phyloP scores from a whole-genome alignment of 2,113 vertebrate species.

The Thunnus thynnus region DNA sequence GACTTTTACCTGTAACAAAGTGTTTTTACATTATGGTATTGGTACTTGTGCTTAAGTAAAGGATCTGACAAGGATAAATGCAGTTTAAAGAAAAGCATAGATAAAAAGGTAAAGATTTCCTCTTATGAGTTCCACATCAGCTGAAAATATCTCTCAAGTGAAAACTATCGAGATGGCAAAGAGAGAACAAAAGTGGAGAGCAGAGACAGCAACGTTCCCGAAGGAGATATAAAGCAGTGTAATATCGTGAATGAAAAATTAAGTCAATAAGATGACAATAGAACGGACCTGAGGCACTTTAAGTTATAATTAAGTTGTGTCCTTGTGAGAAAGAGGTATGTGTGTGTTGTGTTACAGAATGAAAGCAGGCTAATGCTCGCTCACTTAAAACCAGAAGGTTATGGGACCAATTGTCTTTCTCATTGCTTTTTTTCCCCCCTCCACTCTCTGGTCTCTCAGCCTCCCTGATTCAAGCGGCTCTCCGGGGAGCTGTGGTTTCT shows the following conservation, averaged over 20 bases:
- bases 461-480: conserved; percentile 43
- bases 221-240: conserved; percentile 4
- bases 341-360: conserved; percentile 33
- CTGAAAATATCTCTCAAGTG: conserved; percentile 28
- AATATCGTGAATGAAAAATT: conserved; percentile 61
- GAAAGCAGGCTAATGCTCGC: conserved; percentile 45
- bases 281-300: conserved; percentile 34
- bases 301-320: conserved; percentile 16
- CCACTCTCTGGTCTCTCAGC: conserved; percentile 41
- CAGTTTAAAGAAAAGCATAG: conserved; percentile 3
- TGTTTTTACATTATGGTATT: too few species aligned
- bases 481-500: conserved; percentile 83
- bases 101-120: conserved; percentile 24
- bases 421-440: not conserved
- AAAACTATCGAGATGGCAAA: conserved; percentile 42
- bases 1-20: too few species aligned
- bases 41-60: too few species aligned
- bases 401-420: conserved; percentile 54
- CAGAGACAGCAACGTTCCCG: conserved; percentile 9
- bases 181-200: conserved; percentile 25
- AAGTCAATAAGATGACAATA: conserved; percentile 60
- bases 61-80: not conserved
- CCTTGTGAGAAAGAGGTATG: conserved; percentile 7
- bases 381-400: conserved; percentile 71
- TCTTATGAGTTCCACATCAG: conserved; percentile 32